These are phyloP conservation scores for Blastomussa wellsi DNA, from an alignment of 92 coral and sea anemone genomes.

Conservation along the genomic window DNA sequence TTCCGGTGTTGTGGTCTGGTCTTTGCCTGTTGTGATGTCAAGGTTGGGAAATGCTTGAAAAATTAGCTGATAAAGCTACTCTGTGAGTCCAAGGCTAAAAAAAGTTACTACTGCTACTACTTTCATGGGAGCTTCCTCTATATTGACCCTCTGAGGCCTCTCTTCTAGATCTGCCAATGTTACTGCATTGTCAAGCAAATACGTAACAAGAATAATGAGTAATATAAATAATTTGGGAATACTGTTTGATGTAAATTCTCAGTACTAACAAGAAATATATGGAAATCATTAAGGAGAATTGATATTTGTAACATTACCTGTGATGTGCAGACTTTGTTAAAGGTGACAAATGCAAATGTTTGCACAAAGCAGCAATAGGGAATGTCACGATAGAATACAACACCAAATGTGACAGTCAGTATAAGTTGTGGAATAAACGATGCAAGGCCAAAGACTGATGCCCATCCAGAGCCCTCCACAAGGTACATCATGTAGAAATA, in stretches of 20 bases:
- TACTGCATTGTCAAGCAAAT: background rate
- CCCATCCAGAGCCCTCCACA: conserved; percentile 78
- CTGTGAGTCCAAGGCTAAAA: too few species aligned
- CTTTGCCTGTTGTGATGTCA: too few species aligned
- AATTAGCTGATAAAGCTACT: too few species aligned
- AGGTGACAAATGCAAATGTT: conserved; percentile 97
- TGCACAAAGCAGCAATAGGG: conserved; percentile 92
- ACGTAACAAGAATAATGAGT: background rate
- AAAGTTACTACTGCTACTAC: too few species aligned
- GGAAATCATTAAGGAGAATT: background rate
- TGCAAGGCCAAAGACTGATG: conserved; percentile 70
- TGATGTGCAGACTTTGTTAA: conserved; percentile 99
- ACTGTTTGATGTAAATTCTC: background rate
- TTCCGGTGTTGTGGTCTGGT: too few species aligned
- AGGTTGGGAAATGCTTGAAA: too few species aligned
- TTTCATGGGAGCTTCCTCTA: too few species aligned
- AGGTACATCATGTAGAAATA: conserved; percentile 96
- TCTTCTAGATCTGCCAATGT: too few species aligned
- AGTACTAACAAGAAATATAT: background rate
- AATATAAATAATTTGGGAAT: too few species aligned
- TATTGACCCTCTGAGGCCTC: too few species aligned
- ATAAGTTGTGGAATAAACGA: conserved; percentile 91
- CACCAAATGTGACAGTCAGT: conserved; percentile 75
- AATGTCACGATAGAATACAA: conserved; percentile 76
- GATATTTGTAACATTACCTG: conserved; percentile 63